phyloP scores from a whole-genome alignment of 2,113 vertebrate species.

The Rostratula benghalensis region DNA sequence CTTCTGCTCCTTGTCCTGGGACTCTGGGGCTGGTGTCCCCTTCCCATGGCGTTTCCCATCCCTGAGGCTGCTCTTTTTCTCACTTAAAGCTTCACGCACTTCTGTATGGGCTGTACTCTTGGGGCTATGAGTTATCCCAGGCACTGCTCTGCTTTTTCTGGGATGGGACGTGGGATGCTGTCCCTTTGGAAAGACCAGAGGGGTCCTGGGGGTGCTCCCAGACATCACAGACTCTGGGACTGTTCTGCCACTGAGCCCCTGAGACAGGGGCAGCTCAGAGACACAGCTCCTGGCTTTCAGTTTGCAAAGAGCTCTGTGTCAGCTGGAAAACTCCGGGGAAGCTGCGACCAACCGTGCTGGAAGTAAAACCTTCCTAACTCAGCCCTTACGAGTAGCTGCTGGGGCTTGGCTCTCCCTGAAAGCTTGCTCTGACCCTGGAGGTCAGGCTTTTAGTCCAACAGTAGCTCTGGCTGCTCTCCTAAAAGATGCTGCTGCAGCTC shows the following conservation, averaged over 20 bases:
- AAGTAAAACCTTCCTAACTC: not conserved
- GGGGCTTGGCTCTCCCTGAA: not conserved
- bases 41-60: not conserved
- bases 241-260: not conserved
- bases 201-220: not conserved
- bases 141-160: not conserved
- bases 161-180: not conserved
- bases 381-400: not conserved
- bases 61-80: not conserved
- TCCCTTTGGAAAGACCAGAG: not conserved
- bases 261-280: rapidly evolving
- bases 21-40: not conserved
- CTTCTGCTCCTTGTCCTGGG: rapidly evolving
- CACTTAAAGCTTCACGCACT: rapidly evolving
- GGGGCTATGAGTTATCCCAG: not conserved
- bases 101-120: not conserved
- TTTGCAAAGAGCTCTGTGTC: not conserved
- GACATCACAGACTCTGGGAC: rapidly evolving
- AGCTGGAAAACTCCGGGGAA: not conserved
- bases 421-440: not conserved
- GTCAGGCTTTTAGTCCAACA: rapidly evolving
- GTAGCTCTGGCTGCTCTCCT: not conserved
- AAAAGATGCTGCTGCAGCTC: not conserved
- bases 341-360: rapidly evolving
- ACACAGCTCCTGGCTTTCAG: rapidly evolving